Evolutionary conservation across 2,888 invertebrate species (phyloP).

Genomic region (Pollenia griseotomentosa): DNA sequence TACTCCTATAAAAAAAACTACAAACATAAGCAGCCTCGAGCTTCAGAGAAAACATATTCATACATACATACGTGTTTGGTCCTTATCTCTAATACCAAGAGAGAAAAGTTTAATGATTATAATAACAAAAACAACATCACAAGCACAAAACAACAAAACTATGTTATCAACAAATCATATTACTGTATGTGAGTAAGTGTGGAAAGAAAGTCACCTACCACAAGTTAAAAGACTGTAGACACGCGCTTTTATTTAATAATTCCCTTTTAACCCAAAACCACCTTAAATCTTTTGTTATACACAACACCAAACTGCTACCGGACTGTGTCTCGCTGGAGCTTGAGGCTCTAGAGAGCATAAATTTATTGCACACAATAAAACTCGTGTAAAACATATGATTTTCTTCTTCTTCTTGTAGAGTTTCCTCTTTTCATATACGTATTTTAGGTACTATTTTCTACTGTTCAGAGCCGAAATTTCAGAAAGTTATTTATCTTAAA

Average conservation of each 20-base stretch:
- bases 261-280: not conserved
- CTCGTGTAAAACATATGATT: slow-evolving; percentile 50
- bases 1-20: not conserved
- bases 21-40: not conserved
- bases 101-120: slow-evolving; percentile 11
- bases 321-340: slow-evolving; percentile 21
- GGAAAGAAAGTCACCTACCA: slow-evolving; percentile 66
- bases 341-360: slow-evolving; percentile 14
- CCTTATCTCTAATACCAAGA: slow-evolving; percentile 16
- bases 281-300: not conserved
- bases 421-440: not conserved
- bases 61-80: slow-evolving; percentile 8
- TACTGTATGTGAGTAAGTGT: not conserved
- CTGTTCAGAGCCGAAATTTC: slow-evolving; percentile 3
- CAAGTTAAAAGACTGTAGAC: slow-evolving; percentile 65
- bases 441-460: not conserved
- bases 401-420: not conserved
- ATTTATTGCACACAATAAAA: slow-evolving; percentile 18
- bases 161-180: not conserved
- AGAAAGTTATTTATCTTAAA: too few species aligned
- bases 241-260: slow-evolving; percentile 18
- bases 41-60: slow-evolving; percentile 11
- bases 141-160: slow-evolving; percentile 4
- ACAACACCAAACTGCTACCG: not conserved
- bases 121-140: not conserved